Evolutionary conservation across 2,113 vertebrate species (phyloP).

Genomic region (Neolamprologus variostigma): DNA sequence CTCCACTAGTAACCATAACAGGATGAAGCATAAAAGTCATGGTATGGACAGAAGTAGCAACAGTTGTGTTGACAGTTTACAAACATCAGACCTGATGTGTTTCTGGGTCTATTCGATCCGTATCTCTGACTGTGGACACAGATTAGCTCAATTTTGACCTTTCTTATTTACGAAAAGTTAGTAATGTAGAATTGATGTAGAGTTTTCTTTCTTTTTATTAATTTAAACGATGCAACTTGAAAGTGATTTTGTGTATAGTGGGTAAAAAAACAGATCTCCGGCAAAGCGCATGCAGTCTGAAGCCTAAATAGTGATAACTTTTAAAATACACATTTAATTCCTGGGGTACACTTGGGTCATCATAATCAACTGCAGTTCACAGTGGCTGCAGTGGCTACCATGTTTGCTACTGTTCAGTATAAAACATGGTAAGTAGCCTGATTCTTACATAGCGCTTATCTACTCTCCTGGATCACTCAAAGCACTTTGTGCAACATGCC

Average conservation of each 20-base stretch:
- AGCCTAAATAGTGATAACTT: rapidly evolving
- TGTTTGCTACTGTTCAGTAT: background rate
- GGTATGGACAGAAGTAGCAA: background rate
- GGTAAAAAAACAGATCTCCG: background rate
- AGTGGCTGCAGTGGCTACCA: background rate
- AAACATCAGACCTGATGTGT: background rate
- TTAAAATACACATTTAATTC: background rate
- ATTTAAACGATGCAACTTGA: background rate
- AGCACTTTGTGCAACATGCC: background rate
- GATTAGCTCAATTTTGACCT: background rate
- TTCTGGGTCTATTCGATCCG: background rate
- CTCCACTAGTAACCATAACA: background rate
- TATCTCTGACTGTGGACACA: background rate
- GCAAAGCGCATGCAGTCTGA: rapidly evolving
- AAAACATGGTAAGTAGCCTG: background rate
- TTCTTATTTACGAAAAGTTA: background rate
- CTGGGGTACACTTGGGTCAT: too few relatives aligned
- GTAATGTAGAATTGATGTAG: background rate
- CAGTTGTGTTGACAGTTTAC: background rate
- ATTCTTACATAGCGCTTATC: background rate
- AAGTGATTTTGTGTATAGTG: background rate
- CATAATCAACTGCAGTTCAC: background rate
- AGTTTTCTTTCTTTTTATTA: background rate
- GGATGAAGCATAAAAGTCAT: background rate
- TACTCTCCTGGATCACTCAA: background rate